These are phyloP conservation scores for Silurus asotus DNA, from an alignment of 2,113 vertebrate species.

Conservation along the genomic window DNA sequence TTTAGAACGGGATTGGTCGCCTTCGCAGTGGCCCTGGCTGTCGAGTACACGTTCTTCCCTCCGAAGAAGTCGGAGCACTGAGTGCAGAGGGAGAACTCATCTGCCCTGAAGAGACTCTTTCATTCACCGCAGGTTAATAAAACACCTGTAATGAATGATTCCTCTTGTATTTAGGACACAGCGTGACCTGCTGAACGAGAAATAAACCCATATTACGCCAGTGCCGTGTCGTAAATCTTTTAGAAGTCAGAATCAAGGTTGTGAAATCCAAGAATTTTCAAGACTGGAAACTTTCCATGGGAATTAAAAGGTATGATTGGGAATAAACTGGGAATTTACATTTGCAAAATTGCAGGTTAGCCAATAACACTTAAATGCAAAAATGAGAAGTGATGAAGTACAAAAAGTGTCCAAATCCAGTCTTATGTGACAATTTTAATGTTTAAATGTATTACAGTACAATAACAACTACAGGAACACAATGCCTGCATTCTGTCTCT, in stretches of 20 bases:
- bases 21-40: constrained; percentile 83
- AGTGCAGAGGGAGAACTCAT: constrained; percentile 24
- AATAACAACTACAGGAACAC: too few relatives aligned
- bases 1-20: constrained; percentile 91
- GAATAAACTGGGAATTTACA: too few relatives aligned
- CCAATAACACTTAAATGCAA: too few relatives aligned
- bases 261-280: too few relatives aligned
- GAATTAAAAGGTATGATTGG: too few relatives aligned
- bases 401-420: too few relatives aligned
- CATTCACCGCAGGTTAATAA: constrained; percentile 6
- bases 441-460: too few relatives aligned
- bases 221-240: neutral
- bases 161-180: constrained; percentile 1
- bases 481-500: too few relatives aligned
- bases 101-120: constrained; percentile 16
- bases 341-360: too few relatives aligned
- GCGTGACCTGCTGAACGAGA: neutral
- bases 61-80: constrained; percentile 81
- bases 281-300: too few relatives aligned
- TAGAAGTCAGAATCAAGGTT: neutral
- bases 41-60: constrained; percentile 85
- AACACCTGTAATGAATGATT: neutral
- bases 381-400: too few relatives aligned
- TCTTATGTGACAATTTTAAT: too few relatives aligned
- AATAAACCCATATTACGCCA: neutral